Evolutionary conservation across 2,113 vertebrate genomes (phyloP).

Genomic region (Gulo gulo): DNA sequence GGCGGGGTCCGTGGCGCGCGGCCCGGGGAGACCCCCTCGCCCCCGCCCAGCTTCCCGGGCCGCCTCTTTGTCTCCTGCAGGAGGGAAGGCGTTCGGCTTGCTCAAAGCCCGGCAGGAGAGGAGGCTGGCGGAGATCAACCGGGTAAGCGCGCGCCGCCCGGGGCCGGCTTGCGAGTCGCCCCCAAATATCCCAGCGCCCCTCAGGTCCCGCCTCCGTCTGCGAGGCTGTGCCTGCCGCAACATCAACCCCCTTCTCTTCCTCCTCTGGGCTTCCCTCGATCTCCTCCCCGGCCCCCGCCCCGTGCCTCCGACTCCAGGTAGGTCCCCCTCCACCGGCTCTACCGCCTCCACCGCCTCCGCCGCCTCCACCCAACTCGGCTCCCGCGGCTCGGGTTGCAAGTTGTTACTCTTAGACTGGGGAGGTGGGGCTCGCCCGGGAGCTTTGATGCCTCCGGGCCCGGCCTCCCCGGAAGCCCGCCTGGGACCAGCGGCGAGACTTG

Average conservation of each 20-base stretch:
- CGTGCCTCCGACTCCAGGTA: conserved; percentile 24
- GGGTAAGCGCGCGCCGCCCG: conserved; percentile 83
- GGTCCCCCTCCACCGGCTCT: not conserved
- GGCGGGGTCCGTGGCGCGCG: too few relatives aligned
- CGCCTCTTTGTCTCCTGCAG: conserved; percentile 78
- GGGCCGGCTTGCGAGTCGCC: not conserved
- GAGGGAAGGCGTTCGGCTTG: conserved; percentile 90
- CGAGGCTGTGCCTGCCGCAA: not conserved
- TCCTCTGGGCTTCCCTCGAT: not conserved
- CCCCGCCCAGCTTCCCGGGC: not conserved
- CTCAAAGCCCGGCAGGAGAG: conserved; percentile 90
- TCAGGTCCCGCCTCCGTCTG: not conserved
- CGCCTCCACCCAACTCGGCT: not conserved
- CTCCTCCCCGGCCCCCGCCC: not conserved
- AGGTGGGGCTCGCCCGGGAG: not conserved
- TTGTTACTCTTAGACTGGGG: not conserved
- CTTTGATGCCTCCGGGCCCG: not conserved
- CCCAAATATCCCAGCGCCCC: too few relatives aligned
- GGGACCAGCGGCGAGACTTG: not conserved
- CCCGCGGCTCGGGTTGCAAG: conserved; percentile 62
- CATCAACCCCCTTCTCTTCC: not conserved
- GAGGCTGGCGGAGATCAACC: conserved; percentile 91
- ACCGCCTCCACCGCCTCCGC: not conserved
- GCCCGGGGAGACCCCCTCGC: too few relatives aligned
- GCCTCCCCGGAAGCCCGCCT: not conserved